Evolutionary conservation across 2,888 invertebrate species (phyloP).

Genomic region (Ennomos fuscantarius): DNA sequence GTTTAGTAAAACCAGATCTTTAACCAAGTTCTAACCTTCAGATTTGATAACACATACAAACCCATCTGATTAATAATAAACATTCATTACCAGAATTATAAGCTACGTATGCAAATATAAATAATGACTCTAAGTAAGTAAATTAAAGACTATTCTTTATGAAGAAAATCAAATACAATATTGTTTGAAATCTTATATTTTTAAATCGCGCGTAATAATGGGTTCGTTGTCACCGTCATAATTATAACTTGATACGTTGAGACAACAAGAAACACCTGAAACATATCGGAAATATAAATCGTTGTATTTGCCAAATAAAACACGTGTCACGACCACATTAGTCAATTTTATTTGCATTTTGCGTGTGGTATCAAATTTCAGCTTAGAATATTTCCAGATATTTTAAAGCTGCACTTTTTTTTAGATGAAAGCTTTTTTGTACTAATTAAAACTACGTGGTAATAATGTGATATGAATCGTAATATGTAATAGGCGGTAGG

Average conservation of each 20-base stretch:
- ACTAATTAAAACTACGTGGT: no score
- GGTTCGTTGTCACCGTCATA: conserved; percentile 14
- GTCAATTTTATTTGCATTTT: conserved; percentile 18
- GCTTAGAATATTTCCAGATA: conserved; percentile 4
- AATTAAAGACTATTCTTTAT: no score
- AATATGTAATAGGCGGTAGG: no score
- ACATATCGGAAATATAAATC: conserved; percentile 8
- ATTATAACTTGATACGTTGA: conserved; percentile 17
- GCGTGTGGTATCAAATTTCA: conserved; percentile 1
- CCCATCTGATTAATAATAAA: no score
- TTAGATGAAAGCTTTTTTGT: no score
- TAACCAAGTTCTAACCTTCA: no score
- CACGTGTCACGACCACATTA: conserved; percentile 15
- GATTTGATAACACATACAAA: no score
- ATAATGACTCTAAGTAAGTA: no score
- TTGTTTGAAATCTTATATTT: conserved; percentile 1
- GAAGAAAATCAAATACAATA: conserved; percentile 1
- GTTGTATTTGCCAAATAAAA: conserved; percentile 2
- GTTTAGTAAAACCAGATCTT: no score
- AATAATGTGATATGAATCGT: no score
- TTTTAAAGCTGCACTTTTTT: not conserved
- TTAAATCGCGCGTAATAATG: conserved; percentile 4
- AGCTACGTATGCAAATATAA: no score
- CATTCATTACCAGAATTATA: no score
- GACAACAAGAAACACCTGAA: conserved; percentile 14